phyloP scores from a whole-genome alignment of 2,113 vertebrate species.

The Clarias gariepinus region DNA sequence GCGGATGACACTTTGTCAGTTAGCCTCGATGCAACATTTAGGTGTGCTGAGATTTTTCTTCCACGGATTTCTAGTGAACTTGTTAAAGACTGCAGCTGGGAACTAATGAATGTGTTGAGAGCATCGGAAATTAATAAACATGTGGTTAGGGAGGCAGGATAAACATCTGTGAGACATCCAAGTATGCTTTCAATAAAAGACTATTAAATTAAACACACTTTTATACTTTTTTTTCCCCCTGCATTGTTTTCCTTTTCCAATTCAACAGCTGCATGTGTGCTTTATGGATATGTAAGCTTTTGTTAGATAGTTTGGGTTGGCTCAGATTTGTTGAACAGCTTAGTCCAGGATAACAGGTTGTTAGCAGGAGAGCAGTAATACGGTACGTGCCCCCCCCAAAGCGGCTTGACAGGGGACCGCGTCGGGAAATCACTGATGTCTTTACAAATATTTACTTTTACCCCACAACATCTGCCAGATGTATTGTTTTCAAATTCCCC shows the following conservation, averaged over 20 bases:
- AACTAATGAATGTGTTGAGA: constrained; percentile 49
- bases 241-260: constrained; percentile 5
- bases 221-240: not conserved
- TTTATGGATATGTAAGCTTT: constrained; percentile 20
- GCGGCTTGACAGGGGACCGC: constrained; percentile 42
- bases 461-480: constrained; percentile 57
- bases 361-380: constrained; percentile 47
- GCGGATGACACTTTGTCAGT: constrained; percentile 36
- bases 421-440: constrained; percentile 53
- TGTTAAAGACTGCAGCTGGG: constrained; percentile 53
- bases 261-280: constrained; percentile 12
- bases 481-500: constrained; percentile 56
- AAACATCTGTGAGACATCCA: constrained; percentile 46
- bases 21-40: constrained; percentile 20
- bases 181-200: constrained; percentile 35
- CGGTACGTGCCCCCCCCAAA: constrained; percentile 35
- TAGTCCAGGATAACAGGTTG: constrained; percentile 44
- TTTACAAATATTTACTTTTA: constrained; percentile 61
- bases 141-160: constrained; percentile 48
- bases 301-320: constrained; percentile 16
- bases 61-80: constrained; percentile 51
- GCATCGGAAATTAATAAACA: constrained; percentile 47
- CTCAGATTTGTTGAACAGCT: constrained; percentile 44
- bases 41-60: constrained; percentile 41
- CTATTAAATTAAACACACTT: constrained; percentile 32